Conservation (phyloP, 1,140 invertebrate species). For the Eubasilissa regina region DNA sequence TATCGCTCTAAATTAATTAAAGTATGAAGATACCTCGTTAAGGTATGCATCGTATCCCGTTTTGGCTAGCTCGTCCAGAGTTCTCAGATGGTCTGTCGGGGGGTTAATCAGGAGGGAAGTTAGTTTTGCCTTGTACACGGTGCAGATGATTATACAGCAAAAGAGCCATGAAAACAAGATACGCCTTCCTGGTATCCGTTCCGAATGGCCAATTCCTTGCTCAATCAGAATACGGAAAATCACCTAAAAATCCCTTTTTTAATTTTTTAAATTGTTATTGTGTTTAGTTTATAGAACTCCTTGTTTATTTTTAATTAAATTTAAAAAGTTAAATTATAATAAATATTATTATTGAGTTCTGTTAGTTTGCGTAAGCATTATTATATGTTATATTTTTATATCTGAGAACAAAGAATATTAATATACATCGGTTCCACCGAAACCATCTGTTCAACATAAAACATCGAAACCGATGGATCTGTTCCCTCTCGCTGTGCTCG, state of each 20-base stretch:
- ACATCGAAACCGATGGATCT: too few species aligned
- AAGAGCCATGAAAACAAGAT: slow-evolving; percentile 49
- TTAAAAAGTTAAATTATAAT: too few species aligned
- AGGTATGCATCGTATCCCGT: slow-evolving; percentile 40
- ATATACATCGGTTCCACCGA: too few species aligned
- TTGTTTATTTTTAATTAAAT: too few species aligned
- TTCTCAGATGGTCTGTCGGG: neutral
- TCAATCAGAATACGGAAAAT: slow-evolving; percentile 24
- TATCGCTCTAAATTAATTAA: neutral
- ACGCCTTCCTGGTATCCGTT: slow-evolving; percentile 27
- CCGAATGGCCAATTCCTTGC: slow-evolving; percentile 4
- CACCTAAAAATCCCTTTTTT: neutral
- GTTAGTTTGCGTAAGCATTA: too few species aligned
- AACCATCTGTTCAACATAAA: too few species aligned
- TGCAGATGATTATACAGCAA: slow-evolving; percentile 53
- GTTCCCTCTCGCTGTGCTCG: too few species aligned
- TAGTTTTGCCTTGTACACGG: slow-evolving; percentile 53
- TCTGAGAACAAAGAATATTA: too few species aligned
- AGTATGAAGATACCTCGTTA: slow-evolving; percentile 25
- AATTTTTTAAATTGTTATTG: neutral
- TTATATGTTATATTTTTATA: neutral
- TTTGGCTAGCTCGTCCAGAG: slow-evolving; percentile 23
- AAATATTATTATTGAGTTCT: too few species aligned
- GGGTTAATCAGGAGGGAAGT: slow-evolving; percentile 39
- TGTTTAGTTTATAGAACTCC: neutral